A percentile compares a stretch with the other conserved stretches of the same genome.
phyloP scores from a whole-genome alignment of 1,140 invertebrate species.

The Drosophila miranda region DNA sequence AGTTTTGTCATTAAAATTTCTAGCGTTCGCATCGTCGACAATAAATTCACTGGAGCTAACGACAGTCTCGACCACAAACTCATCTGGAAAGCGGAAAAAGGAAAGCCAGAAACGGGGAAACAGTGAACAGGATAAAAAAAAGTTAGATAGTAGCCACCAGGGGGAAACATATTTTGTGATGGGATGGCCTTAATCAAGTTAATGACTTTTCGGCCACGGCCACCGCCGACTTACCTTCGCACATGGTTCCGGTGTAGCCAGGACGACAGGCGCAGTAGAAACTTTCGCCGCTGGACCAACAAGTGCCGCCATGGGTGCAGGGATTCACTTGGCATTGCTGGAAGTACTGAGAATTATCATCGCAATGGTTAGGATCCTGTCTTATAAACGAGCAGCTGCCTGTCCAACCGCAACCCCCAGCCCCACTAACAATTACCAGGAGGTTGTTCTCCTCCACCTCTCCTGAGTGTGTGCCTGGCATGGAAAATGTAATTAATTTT shows the following conservation, averaged over 20 bases:
- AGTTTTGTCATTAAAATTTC: constrained; percentile 86
- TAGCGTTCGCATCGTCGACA: constrained; percentile 84
- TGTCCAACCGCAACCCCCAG: background rate
- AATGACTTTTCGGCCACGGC: constrained; percentile 37
- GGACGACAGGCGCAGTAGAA: constrained; percentile 89
- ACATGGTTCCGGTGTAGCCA: constrained; percentile 89
- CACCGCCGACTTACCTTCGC: constrained; percentile 85
- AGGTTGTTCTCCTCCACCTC: constrained; percentile 1
- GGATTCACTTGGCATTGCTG: constrained; percentile 90
- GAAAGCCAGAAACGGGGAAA: constrained; percentile 9
- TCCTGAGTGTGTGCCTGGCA: constrained; percentile 54
- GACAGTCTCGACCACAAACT: constrained; percentile 87
- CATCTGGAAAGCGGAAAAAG: constrained; percentile 82
- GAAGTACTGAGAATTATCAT: constrained; percentile 68
- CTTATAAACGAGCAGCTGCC: too few species aligned
- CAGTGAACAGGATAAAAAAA: background rate
- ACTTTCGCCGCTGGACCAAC: constrained; percentile 89
- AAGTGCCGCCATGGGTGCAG: constrained; percentile 89
- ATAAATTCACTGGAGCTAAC: constrained; percentile 83
- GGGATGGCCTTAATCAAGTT: constrained; percentile 40
- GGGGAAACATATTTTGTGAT: constrained; percentile 26
- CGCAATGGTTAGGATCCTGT: constrained; percentile 19
- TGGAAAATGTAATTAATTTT: constrained; percentile 79
- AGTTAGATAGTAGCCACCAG: constrained; percentile 22
- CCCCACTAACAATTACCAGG: constrained; percentile 43